These are phyloP conservation scores for Atethmia centrago DNA, from an alignment of 2,888 invertebrate genomes.

Conservation along the genomic window DNA sequence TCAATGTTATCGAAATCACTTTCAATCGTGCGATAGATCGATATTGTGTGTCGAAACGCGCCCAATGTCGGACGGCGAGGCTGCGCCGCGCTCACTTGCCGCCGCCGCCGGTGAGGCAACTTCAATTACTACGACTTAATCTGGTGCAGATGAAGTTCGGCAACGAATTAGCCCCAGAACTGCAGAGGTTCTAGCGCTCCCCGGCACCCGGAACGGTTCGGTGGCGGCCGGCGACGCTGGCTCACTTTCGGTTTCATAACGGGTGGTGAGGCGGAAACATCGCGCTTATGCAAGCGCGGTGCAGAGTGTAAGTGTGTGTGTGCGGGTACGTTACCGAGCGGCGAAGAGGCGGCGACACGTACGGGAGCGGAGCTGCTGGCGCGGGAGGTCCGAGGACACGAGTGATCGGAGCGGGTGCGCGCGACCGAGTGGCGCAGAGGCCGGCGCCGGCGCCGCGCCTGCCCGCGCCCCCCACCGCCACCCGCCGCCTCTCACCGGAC, in stretches of 20 bases:
- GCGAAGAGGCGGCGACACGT: slow-evolving; percentile 63
- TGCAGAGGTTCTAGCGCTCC: neutral
- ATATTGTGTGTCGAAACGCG: slow-evolving; percentile 76
- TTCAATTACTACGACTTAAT: slow-evolving; percentile 60
- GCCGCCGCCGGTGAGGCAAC: slow-evolving; percentile 74
- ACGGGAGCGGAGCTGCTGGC: slow-evolving; percentile 71
- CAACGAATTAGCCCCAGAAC: neutral
- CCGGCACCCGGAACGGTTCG: neutral
- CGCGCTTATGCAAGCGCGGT: slow-evolving; percentile 70
- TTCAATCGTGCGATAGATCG: slow-evolving; percentile 69
- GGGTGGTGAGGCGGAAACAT: slow-evolving; percentile 67
- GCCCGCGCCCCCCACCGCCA: slow-evolving; percentile 57
- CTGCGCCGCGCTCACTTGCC: slow-evolving; percentile 71
- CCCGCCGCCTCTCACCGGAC: slow-evolving; percentile 53
- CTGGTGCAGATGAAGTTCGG: no score
- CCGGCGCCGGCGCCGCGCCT: slow-evolving; percentile 66
- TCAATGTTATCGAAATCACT: slow-evolving; percentile 80
- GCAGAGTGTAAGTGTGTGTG: slow-evolving; percentile 60
- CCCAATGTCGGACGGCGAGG: slow-evolving; percentile 76
- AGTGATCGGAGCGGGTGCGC: slow-evolving; percentile 80
- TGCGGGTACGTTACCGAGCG: slow-evolving; percentile 81
- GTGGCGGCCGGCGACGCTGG: neutral
- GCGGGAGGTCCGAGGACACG: slow-evolving; percentile 74
- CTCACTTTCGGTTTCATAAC: slow-evolving; percentile 66
- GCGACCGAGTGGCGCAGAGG: slow-evolving; percentile 77